Percentiles rank a stretch among this genome's conserved stretches.
These are phyloP conservation scores for Tuberolachnus salignus DNA, from an alignment of 2,888 invertebrate genomes.

Conservation along the genomic window DNA sequence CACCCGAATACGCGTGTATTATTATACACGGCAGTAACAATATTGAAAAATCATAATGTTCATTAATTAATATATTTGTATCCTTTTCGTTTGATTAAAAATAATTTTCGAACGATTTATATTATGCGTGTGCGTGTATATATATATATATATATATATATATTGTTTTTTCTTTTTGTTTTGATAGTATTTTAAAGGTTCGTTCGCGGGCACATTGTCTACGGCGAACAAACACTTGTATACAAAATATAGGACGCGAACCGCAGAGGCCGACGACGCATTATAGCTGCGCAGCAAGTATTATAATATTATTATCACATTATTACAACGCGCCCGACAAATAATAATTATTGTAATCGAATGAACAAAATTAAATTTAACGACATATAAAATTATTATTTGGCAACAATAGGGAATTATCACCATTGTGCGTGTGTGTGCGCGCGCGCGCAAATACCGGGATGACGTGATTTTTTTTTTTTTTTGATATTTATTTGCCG, in stretches of 20 bases:
- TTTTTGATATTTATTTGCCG: too few relatives aligned
- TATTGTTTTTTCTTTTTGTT: too few relatives aligned
- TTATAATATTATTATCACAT: constrained; percentile 13
- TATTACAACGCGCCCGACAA: constrained; percentile 5
- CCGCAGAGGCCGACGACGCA: not conserved
- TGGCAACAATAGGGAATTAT: too few relatives aligned
- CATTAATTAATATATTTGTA: too few relatives aligned
- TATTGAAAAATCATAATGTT: not conserved
- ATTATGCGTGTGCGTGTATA: not conserved
- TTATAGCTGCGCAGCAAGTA: not conserved
- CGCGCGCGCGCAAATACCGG: not conserved
- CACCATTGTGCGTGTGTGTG: too few relatives aligned
- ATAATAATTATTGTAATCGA: constrained; percentile 16
- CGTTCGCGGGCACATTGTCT: not conserved
- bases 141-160: too few relatives aligned
- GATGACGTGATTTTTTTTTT: constrained; percentile 9
- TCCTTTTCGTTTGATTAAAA: constrained; percentile 38
- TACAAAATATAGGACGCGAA: not conserved
- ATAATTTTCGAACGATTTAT: not conserved
- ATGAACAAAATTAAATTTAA: not conserved
- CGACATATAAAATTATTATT: too few relatives aligned
- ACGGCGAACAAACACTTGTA: too few relatives aligned
- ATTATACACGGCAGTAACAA: not conserved
- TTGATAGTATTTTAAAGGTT: constrained; percentile 20
- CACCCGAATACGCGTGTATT: not conserved